Conservation (phyloP, 2,113 vertebrate species). For the Hepsetus odoe region DNA sequence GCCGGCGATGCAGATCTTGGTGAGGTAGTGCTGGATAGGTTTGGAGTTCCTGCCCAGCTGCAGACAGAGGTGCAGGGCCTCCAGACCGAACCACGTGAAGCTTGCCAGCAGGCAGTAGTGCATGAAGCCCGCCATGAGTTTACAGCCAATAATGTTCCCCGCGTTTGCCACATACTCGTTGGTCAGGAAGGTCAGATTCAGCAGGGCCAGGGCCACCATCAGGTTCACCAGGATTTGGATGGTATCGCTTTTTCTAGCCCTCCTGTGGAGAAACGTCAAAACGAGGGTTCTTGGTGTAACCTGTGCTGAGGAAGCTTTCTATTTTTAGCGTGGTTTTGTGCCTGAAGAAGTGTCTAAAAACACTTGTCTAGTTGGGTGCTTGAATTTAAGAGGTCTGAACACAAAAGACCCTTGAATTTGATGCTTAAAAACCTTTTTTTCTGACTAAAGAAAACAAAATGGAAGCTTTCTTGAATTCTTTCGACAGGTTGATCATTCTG, state of each 20-base stretch:
- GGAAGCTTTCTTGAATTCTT: too few relatives aligned
- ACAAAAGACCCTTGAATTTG: too few relatives aligned
- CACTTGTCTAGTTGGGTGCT: too few relatives aligned
- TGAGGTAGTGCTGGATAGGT: slow-evolving; percentile 70
- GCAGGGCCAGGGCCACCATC: slow-evolving; percentile 74
- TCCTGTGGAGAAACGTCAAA: slow-evolving; percentile 55
- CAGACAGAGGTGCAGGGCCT: slow-evolving; percentile 82
- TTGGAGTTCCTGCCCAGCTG: slow-evolving; percentile 65
- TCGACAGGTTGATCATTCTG: too few relatives aligned
- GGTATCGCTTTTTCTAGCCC: slow-evolving; percentile 60
- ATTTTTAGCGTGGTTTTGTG: too few relatives aligned
- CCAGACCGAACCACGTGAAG: slow-evolving; percentile 81
- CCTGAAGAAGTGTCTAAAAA: too few relatives aligned
- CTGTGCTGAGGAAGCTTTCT: too few relatives aligned
- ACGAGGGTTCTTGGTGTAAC: not conserved
- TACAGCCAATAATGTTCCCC: slow-evolving; percentile 46
- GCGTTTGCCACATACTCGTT: slow-evolving; percentile 52
- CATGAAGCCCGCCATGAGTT: slow-evolving; percentile 67
- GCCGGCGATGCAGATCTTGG: slow-evolving; percentile 73
- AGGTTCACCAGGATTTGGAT: slow-evolving; percentile 76
- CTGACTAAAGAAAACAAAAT: too few relatives aligned
- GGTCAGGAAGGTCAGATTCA: slow-evolving; percentile 80
- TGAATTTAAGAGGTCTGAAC: too few relatives aligned
- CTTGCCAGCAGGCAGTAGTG: slow-evolving; percentile 83
- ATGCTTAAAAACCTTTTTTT: too few relatives aligned